Evolutionary conservation across 2,888 invertebrate genomes (phyloP).

Genomic region (Odontocolon sp.): DNA sequence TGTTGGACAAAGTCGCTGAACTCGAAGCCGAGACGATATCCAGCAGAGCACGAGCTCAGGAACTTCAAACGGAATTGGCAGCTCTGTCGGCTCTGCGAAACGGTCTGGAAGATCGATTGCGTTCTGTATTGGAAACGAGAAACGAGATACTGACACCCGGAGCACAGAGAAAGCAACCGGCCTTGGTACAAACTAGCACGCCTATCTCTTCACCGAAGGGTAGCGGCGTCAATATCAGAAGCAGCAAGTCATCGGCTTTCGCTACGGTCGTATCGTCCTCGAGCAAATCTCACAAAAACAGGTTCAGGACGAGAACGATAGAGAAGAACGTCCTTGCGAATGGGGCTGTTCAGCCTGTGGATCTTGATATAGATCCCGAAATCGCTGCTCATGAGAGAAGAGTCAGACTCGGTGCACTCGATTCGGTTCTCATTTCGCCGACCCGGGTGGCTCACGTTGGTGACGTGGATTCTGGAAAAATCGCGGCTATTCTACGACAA

Average conservation of each 20-base stretch:
- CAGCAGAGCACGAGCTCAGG: slow-evolving; percentile 85
- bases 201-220: slow-evolving; percentile 68
- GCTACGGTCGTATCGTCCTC: slow-evolving; percentile 65
- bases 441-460: slow-evolving; percentile 85
- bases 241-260: slow-evolving; percentile 74
- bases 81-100: slow-evolving; percentile 81
- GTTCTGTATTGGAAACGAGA: slow-evolving; percentile 69
- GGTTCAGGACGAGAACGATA: slow-evolving; percentile 79
- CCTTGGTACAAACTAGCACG: slow-evolving; percentile 63
- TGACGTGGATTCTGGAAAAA: slow-evolving; percentile 88
- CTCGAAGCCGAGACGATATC: slow-evolving; percentile 89
- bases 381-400: slow-evolving; percentile 74
- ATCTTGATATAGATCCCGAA: slow-evolving; percentile 69
- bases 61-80: slow-evolving; percentile 85
- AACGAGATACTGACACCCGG: slow-evolving; percentile 71
- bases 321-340: slow-evolving; percentile 77
- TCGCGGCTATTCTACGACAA: slow-evolving; percentile 92
- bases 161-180: slow-evolving; percentile 71
- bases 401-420: slow-evolving; percentile 84
- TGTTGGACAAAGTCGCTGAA: slow-evolving; percentile 88
- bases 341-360: slow-evolving; percentile 65
- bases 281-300: slow-evolving; percentile 75
- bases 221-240: slow-evolving; percentile 66
- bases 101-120: slow-evolving; percentile 78
- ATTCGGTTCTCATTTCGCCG: slow-evolving; percentile 86